Evolutionary conservation across 2,113 vertebrate genomes (phyloP).

Genomic region (Himantopus leucocephalus): DNA sequence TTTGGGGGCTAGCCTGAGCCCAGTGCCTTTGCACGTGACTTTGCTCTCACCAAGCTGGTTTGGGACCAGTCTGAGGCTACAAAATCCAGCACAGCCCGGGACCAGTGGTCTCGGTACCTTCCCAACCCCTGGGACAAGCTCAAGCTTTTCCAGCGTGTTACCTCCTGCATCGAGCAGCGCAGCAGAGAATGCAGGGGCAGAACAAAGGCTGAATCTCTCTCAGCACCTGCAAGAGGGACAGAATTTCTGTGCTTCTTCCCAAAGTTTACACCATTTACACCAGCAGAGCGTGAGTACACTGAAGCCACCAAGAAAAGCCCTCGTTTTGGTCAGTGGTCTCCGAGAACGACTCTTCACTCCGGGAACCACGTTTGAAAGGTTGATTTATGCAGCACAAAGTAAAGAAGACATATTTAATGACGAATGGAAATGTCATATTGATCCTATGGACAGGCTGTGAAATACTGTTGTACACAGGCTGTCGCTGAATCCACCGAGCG

Average conservation of each 20-base stretch:
- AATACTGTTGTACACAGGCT: slow-evolving; percentile 23
- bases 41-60: not conserved
- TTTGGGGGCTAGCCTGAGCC: not conserved
- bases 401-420: slow-evolving; percentile 68
- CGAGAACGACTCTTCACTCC: not conserved
- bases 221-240: not conserved
- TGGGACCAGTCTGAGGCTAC: not conserved
- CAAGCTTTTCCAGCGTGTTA: not conserved
- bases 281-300: not conserved
- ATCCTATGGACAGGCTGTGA: slow-evolving; percentile 60
- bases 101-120: not conserved
- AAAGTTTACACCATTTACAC: not conserved
- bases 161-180: fast-evolving
- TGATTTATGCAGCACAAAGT: slow-evolving; percentile 66
- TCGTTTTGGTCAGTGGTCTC: not conserved
- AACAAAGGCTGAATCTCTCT: not conserved
- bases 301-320: not conserved
- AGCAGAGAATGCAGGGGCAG: not conserved
- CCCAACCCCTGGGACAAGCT: not conserved
- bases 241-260: not conserved
- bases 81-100: not conserved
- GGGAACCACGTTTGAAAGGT: slow-evolving; percentile 37
- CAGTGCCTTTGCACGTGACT: not conserved
- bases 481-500: not conserved
- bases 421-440: slow-evolving; percentile 69